Evolutionary conservation across 2,113 vertebrate genomes (phyloP).

Genomic region (Tapirus terrestris): DNA sequence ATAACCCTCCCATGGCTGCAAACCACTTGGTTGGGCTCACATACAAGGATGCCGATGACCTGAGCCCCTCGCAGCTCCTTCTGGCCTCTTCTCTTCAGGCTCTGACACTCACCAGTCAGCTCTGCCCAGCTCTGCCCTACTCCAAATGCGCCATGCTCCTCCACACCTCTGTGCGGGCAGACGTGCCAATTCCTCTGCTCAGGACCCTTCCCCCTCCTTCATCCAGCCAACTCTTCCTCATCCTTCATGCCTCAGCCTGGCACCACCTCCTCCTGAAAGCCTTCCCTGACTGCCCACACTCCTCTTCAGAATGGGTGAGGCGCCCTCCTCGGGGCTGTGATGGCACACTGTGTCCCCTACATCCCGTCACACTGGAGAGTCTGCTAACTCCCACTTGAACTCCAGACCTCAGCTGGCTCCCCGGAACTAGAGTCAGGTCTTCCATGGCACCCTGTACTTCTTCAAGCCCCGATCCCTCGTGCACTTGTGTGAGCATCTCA

Average conservation of each 20-base stretch:
- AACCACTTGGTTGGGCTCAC: background rate
- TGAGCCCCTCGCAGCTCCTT: background rate
- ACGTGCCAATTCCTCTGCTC: background rate
- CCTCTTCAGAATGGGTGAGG: background rate
- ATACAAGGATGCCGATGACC: background rate
- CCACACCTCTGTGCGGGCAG: background rate
- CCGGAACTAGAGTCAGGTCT: background rate
- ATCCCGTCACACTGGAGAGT: accelerated
- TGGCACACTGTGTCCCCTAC: background rate
- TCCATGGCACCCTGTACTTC: background rate
- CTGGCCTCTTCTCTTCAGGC: background rate
- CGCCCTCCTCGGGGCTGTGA: background rate
- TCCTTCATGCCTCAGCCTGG: background rate
- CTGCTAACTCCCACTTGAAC: background rate
- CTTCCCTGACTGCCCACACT: background rate
- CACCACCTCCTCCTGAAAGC: background rate
- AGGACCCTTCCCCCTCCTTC: background rate
- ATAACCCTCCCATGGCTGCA: background rate
- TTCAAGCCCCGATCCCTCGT: background rate
- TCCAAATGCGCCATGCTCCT: background rate
- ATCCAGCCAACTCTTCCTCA: background rate
- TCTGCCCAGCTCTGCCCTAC: background rate
- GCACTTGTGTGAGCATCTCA: background rate
- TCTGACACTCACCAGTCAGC: background rate
- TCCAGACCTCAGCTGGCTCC: background rate